Percentiles rank a stretch among this genome's conserved stretches.
phyloP scores from a whole-genome alignment of 1,140 invertebrate species.

The Muscidifurax raptorellus region DNA sequence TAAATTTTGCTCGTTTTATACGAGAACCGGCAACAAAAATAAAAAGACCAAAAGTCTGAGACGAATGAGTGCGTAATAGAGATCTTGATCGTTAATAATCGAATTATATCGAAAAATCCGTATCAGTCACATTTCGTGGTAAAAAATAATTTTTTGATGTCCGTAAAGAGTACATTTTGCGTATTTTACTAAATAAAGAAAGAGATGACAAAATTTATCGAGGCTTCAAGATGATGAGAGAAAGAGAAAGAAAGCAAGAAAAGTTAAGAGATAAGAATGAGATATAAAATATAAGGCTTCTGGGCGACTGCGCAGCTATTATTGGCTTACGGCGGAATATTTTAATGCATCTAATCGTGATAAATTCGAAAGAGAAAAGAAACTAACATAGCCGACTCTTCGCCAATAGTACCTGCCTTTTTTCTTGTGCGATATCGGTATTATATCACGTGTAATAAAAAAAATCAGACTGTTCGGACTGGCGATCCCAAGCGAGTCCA shows the following conservation, averaged over 20 bases:
- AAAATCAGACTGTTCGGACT: conserved; percentile 3
- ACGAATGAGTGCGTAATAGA: conserved; percentile 30
- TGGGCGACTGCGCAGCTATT: conserved; percentile 22
- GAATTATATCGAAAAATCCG: conserved; percentile 36
- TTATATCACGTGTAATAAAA: background rate
- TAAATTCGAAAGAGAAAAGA: conserved; percentile 4
- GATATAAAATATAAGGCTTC: background rate
- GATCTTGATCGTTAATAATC: conserved; percentile 15
- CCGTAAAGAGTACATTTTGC: conserved; percentile 46
- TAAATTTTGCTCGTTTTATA: conserved; percentile 21
- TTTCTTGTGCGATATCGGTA: conserved; percentile 29
- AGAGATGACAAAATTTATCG: conserved; percentile 40
- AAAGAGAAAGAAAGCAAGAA: background rate
- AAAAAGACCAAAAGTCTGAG: conserved; percentile 40
- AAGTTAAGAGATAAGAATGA: conserved; percentile 15
- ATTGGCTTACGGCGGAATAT: conserved; percentile 37
- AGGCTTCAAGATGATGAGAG: conserved; percentile 14
- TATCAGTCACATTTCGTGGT: conserved; percentile 20
- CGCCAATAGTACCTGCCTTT: conserved; percentile 36
- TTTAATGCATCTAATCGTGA: conserved; percentile 3
- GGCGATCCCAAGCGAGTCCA: background rate
- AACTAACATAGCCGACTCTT: conserved; percentile 20
- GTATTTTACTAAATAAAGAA: conserved; percentile 61
- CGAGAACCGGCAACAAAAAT: background rate
- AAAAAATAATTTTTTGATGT: conserved; percentile 35